Base-by-base conservation (phyloP, 2,113 vertebrate genomes). In the Acrocephalus arundinaceus region DNA sequence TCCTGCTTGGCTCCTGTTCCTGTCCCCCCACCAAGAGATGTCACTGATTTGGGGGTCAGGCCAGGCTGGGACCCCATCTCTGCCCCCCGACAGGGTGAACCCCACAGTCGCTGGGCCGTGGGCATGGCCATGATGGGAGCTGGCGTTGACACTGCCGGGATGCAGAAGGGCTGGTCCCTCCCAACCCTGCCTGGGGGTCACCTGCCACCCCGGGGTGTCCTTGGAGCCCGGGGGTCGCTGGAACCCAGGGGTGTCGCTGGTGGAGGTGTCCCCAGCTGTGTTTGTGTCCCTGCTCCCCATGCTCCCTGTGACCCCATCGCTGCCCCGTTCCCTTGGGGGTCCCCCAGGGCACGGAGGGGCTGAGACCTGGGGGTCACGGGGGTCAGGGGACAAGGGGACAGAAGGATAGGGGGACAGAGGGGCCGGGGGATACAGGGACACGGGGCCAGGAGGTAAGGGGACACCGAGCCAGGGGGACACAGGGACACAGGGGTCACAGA, bases 51-150 rank as follows among this genome's bases (percentile, higher is more conserved):
- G 30, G 25, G 41, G 27, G 24, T 18, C 68, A 58, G 62, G 49
- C n/a, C 59, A 16, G 67, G 17, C 27, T 48, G 58, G 37, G 61
- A 43, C 49, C 78, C 45, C n/a, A 19, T 5, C 7, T 31, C 31
- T 43, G 37, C 35, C 59, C 43, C 8, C 2, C 9, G 18, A 15
- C 37, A 48, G n/a, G 39, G 27, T 54, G 49, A 65, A 24, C 10
- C 68, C 62, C 49, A 0, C 71, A 17, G 30, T 14, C 27, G 19
- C 1, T 1, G 37, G 43, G 8, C n/a, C 10, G 24, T 1, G 15
- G 7, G 19, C 15, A 8, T 0, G 22, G 57, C 9, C 0, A 2
- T 9, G 23, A 1, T 23, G 20, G 52, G 21, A 68, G 59, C 39
- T 3, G 46, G 52, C 13, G 1, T 6, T 54, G 66, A 9, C 7